Evolutionary conservation across 1,140 invertebrate species (phyloP).

Genomic region (Drosophila jambulina): DNA sequence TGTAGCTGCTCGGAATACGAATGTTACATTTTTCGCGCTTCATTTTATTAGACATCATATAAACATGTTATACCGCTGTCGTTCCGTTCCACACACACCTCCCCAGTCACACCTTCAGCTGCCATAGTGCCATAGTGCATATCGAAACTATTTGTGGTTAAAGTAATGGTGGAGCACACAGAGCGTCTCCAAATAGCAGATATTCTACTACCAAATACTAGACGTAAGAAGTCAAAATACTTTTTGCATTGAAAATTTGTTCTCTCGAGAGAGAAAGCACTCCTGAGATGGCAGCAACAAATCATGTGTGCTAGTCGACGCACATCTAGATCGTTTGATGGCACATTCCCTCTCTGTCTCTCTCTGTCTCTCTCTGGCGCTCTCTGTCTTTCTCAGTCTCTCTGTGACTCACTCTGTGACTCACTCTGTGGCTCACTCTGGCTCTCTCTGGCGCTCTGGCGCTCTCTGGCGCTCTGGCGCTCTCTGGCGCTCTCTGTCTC

Average conservation of each 20-base stretch:
- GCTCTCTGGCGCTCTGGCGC: too few relatives aligned
- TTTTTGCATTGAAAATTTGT: background rate
- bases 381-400: too few relatives aligned
- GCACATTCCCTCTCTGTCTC: too few relatives aligned
- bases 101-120: background rate
- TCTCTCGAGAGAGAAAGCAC: background rate
- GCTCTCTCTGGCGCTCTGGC: too few relatives aligned
- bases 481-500: too few relatives aligned
- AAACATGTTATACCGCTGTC: constrained; percentile 47
- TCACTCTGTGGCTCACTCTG: too few relatives aligned
- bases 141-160: background rate
- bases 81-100: background rate
- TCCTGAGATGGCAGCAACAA: background rate
- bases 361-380: too few relatives aligned
- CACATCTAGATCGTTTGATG: too few relatives aligned
- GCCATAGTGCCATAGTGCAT: background rate
- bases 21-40: constrained; percentile 61
- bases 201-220: background rate
- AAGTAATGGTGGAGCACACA: background rate
- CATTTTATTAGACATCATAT: constrained; percentile 76
- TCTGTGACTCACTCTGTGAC: too few relatives aligned
- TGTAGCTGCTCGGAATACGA: constrained; percentile 59
- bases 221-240: background rate
- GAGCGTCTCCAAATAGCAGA: background rate
- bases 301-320: too few relatives aligned